Base-by-base conservation (phyloP, 92 coral and sea anemone species). In the Paragorgia papillata region DNA sequence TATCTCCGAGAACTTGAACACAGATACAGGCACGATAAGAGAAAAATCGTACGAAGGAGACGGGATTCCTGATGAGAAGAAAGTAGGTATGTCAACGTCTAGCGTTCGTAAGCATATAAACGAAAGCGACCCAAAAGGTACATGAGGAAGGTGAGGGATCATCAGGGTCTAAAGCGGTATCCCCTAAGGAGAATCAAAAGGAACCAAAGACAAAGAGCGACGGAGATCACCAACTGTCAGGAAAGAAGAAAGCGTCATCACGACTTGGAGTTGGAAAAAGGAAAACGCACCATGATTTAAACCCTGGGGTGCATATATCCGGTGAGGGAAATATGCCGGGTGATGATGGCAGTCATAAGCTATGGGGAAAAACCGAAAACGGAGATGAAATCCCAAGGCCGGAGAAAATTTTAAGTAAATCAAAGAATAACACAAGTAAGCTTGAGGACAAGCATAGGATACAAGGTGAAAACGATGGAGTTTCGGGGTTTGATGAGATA, bases 381-480 rank as follows among this genome's bases (percentile, higher is more conserved):
- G 54, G 71, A 17, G 53, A 64, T 64, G 22, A 37, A 12, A 64
- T 37, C 44, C 71, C 53, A 6, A 7, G 21, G 19, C 31, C 50
- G 24, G 15, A 1, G 48, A 19, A 62, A 62, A 13, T 31, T 34
- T 27, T 25, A 7, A 49, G 18, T 2, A 28, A 64, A 19, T 19
- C 51, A 19, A 10, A 64, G 27, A 53, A 35, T 37, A 29, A 15
- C 53, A 46, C 53, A 15, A 46, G 17, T n/a, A 15, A 46, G n/a
- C 2, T 9, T 15, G n/a, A 46, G n/a, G n/a, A n/a, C 2, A 46
- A 7, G 12, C 53, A 6, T 46, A 2, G n/a, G 14, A 15, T 6
- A 15, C n/a, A 46, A 15, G 55, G n/a, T 39, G 28, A 1, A 26
- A 34, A 7, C n/a, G 53, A 7, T 46, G 53, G 53, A 46, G 2